Percentiles rank a stretch among this genome's conserved stretches.
These are phyloP conservation scores for Larimichthys crocea DNA, from an alignment of 2,113 vertebrate genomes.

Conservation along the genomic window DNA sequence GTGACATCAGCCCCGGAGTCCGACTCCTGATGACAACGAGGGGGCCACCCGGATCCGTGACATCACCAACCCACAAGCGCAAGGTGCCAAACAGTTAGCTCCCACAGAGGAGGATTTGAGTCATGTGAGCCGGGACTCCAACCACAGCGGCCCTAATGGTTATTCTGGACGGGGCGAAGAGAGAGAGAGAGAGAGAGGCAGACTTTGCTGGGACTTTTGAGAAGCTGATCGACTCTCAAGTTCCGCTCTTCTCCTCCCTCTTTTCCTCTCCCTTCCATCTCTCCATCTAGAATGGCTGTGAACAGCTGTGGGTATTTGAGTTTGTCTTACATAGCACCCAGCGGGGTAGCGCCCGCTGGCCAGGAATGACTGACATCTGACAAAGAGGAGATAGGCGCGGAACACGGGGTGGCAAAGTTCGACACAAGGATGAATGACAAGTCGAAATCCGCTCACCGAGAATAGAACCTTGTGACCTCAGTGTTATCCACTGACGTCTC, in stretches of 20 bases:
- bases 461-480: conserved; percentile 20
- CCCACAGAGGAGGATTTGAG: conserved; percentile 59
- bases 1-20: conserved; percentile 61
- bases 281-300: conserved; percentile 46
- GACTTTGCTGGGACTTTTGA: conserved; percentile 27
- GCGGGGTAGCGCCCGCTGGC: conserved; percentile 39
- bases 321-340: conserved; percentile 45
- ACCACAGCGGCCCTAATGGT: conserved; percentile 60
- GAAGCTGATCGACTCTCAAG: conserved; percentile 20
- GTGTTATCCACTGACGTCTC: background rate
- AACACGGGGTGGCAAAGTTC: conserved; percentile 40
- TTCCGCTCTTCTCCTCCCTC: conserved; percentile 45
- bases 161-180: conserved; percentile 52
- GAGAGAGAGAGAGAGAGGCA: conserved; percentile 23
- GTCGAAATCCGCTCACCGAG: conserved; percentile 21
- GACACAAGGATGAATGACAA: conserved; percentile 31
- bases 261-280: conserved; percentile 5
- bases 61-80: conserved; percentile 54
- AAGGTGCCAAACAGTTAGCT: conserved; percentile 65
- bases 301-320: conserved; percentile 72
- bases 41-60: conserved; percentile 52
- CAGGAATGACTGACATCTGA: conserved; percentile 71
- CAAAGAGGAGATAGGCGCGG: conserved; percentile 47
- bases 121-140: conserved; percentile 57
- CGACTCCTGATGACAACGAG: conserved; percentile 40